Evolutionary conservation across 2,797 vertebrate species (phyloP).

Genomic region (Furcifer pardalis): DNA sequence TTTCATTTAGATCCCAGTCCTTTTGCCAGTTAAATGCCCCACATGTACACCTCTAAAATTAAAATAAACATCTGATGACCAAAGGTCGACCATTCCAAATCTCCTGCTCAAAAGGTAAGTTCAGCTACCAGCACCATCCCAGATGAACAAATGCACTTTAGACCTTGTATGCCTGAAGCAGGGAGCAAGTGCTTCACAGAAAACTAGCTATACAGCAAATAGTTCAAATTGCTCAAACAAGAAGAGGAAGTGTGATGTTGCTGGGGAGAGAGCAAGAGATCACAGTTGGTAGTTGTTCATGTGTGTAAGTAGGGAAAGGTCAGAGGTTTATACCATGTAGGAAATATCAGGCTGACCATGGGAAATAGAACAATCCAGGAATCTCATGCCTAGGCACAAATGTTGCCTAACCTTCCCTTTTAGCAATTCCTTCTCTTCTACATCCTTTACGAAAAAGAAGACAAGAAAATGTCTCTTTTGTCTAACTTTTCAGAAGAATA

Average conservation of each 20-base stretch:
- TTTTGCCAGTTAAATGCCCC: neutral
- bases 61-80: neutral
- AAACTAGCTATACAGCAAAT: neutral
- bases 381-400: neutral
- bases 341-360: neutral
- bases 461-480: neutral
- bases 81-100: neutral
- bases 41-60: neutral
- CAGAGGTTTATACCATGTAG: neutral
- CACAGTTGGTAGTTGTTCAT: neutral
- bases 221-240: slow-evolving; percentile 5
- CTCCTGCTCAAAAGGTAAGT: neutral
- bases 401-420: neutral
- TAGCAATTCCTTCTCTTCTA: neutral
- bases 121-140: neutral
- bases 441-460: neutral
- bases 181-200: neutral
- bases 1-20: neutral
- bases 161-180: neutral
- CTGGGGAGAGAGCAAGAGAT: neutral
- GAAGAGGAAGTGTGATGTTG: neutral
- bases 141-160: neutral
- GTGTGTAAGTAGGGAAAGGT: neutral
- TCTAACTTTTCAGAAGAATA: neutral
- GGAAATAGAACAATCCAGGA: neutral